These are phyloP conservation scores for Neogobius melanostomus DNA, from an alignment of 2,113 vertebrate species.

Conservation along the genomic window DNA sequence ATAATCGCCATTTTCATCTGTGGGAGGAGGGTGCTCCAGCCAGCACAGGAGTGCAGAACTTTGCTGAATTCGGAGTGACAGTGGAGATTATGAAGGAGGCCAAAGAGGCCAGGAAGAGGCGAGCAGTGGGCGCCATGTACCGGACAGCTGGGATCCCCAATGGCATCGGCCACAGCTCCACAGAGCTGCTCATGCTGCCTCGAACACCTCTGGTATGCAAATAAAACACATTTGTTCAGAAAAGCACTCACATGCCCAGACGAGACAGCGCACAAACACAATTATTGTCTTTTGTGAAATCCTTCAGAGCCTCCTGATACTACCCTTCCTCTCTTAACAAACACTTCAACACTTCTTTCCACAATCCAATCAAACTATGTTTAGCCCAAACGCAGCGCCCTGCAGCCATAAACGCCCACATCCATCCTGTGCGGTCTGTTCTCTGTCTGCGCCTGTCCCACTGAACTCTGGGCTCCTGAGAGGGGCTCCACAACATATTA, in stretches of 20 bases:
- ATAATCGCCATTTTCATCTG: conserved; percentile 74
- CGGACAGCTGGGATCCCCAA: conserved; percentile 74
- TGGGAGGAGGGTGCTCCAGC: conserved; percentile 74
- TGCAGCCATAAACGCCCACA: conserved; percentile 59
- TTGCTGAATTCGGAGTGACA: conserved; percentile 76
- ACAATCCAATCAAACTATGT: conserved; percentile 60
- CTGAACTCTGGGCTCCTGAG: conserved; percentile 37
- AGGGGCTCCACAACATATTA: conserved; percentile 18
- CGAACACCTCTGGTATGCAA: conserved; percentile 72
- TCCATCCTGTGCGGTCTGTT: conserved; percentile 56
- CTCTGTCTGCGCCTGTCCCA: conserved; percentile 46
- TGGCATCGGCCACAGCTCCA: conserved; percentile 81
- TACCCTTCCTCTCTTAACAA: conserved; percentile 36
- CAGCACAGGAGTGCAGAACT: conserved; percentile 72
- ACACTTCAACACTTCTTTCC: conserved; percentile 60
- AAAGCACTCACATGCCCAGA: conserved; percentile 38
- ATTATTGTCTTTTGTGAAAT: conserved; percentile 29
- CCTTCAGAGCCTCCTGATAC: conserved; percentile 30
- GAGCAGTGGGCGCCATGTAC: conserved; percentile 69
- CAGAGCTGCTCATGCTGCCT: conserved; percentile 71
- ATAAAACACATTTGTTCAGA: neutral
- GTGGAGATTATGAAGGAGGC: conserved; percentile 75
- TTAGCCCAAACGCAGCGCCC: conserved; percentile 46
- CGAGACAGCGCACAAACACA: conserved; percentile 33
- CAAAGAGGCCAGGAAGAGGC: conserved; percentile 75